A percentile compares a stretch with the other conserved stretches of the same genome.
Conservation (phyloP, 2,888 invertebrate species). For the Euphydryas editha region DNA sequence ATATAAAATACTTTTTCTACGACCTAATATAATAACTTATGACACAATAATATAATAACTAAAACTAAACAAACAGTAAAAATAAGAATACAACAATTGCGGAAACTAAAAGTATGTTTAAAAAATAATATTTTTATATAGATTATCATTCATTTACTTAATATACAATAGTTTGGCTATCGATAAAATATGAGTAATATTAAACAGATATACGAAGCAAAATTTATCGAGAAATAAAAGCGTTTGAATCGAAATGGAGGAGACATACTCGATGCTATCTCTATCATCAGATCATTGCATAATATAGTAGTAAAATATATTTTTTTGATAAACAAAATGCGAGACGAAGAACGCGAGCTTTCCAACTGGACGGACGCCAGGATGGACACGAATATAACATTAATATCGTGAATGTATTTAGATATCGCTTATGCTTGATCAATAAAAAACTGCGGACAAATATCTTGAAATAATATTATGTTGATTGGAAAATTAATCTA, state of each 20-base stretch:
- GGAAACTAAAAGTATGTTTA: no score
- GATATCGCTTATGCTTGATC: constrained; percentile 14
- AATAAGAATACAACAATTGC: no score
- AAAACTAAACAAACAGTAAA: no score
- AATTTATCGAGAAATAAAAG: neutral
- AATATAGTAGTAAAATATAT: constrained; percentile 13
- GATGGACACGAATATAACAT: constrained; percentile 17
- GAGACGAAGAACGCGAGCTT: neutral
- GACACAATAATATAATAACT: no score
- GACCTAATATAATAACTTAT: no score
- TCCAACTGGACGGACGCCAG: constrained; percentile 31
- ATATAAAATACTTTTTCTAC: no score
- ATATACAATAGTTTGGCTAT: no score
- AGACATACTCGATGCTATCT: neutral
- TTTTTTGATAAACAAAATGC: constrained; percentile 22
- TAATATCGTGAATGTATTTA: constrained; percentile 25
- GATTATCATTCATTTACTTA: no score
- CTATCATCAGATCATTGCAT: neutral
- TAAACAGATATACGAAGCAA: neutral
- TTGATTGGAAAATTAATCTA: neutral
- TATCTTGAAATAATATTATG: neutral
- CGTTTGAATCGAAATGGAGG: neutral
- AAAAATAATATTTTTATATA: no score
- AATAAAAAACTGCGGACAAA: constrained; percentile 1
- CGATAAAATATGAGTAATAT: no score